Conservation (phyloP, 1,140 invertebrate species). For the Dinothrombium tinctorium region DNA sequence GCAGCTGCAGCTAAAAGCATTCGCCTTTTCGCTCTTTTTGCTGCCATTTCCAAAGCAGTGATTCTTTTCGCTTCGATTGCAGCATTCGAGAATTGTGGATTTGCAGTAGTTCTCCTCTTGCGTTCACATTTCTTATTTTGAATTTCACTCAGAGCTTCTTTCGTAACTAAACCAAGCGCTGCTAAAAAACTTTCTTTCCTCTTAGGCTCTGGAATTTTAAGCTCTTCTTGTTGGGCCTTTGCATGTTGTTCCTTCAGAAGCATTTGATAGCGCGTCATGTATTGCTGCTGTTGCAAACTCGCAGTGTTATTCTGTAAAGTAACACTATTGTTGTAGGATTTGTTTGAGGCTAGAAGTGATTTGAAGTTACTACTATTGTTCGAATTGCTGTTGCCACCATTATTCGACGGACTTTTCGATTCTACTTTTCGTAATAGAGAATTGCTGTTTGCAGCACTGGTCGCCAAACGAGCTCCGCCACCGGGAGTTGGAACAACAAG, state of each 20-base stretch:
- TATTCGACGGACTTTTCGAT: background rate
- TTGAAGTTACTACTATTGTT: background rate
- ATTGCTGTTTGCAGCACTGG: background rate
- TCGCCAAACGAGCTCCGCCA: constrained; percentile 1
- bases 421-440: background rate
- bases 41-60: constrained; percentile 11
- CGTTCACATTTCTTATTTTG: constrained; percentile 19
- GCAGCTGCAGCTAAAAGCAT: background rate
- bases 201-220: background rate
- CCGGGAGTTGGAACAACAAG: constrained; percentile 1
- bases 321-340: background rate
- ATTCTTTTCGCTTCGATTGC: constrained; percentile 17
- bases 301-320: background rate
- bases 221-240: background rate
- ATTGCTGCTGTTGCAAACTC: background rate
- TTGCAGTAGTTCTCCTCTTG: constrained; percentile 22
- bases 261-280: background rate
- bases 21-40: constrained; percentile 5
- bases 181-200: constrained; percentile 4
- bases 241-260: background rate
- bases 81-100: constrained; percentile 20
- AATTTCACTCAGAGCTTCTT: constrained; percentile 16
- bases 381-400: background rate
- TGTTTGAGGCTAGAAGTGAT: background rate
- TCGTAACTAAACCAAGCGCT: constrained; percentile 11